phyloP scores from a whole-genome alignment of 2,113 vertebrate species.

The Dasyprocta punctata region DNA sequence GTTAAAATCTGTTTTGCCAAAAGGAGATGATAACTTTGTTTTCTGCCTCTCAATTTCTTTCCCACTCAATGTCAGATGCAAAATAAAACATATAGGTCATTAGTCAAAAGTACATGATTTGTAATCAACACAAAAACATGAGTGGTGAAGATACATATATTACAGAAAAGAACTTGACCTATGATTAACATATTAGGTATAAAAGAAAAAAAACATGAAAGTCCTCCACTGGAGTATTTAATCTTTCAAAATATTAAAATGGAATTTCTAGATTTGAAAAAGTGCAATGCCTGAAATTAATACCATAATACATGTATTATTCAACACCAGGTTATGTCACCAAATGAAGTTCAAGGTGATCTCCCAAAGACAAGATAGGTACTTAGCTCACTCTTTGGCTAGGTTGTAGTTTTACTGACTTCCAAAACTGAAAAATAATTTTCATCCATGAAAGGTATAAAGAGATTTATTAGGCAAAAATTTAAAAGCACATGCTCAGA shows the following conservation, averaged over 20 bases:
- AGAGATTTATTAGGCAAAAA: background rate
- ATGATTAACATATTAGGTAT: background rate
- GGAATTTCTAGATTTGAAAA: background rate
- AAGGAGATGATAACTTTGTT: background rate
- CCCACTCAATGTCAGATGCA: background rate
- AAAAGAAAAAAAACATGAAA: background rate
- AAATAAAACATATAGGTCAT: background rate
- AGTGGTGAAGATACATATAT: background rate
- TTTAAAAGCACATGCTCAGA: background rate
- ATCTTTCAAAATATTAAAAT: background rate
- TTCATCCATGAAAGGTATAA: background rate
- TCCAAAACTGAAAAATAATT: background rate
- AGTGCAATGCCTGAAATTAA: background rate
- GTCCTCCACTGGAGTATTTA: background rate
- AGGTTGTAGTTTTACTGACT: background rate
- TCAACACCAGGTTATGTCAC: background rate
- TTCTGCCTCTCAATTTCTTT: background rate
- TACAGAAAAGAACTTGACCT: background rate
- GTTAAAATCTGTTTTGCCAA: background rate
- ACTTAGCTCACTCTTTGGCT: background rate
- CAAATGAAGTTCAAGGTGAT: background rate
- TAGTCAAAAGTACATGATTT: background rate
- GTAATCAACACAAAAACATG: background rate
- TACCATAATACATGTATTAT: background rate
- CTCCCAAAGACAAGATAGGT: background rate